These are phyloP conservation scores for Anoplophora glabripennis DNA, from an alignment of 1,140 invertebrate genomes.

Conservation along the genomic window DNA sequence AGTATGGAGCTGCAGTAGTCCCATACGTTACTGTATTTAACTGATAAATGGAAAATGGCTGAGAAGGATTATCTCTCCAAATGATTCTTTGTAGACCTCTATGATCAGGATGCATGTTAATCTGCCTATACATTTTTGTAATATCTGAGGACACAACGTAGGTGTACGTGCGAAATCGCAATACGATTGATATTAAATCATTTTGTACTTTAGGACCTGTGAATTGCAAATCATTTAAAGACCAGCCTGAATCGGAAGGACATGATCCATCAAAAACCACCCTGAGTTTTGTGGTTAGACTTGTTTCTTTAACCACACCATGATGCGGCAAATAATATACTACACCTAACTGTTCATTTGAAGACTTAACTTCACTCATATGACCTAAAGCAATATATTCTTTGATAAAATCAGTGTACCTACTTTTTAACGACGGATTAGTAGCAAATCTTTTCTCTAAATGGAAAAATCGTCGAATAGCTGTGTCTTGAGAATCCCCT, in stretches of 20 bases:
- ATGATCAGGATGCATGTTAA: slow-evolving; percentile 40
- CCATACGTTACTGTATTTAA: slow-evolving; percentile 45
- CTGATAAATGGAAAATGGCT: slow-evolving; percentile 27
- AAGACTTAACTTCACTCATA: too few relatives aligned
- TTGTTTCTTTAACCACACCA: slow-evolving; percentile 14
- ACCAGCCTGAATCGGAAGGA: slow-evolving; percentile 26
- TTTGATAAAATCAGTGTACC: too few relatives aligned
- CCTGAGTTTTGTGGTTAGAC: slow-evolving; percentile 30
- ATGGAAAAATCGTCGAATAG: too few relatives aligned
- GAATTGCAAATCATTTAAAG: slow-evolving; percentile 40
- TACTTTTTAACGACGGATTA: too few relatives aligned
- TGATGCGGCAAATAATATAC: slow-evolving; percentile 35
- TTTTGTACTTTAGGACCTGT: slow-evolving; percentile 45
- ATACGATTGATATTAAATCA: slow-evolving; percentile 36
- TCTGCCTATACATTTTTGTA: slow-evolving; percentile 50
- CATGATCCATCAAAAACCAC: slow-evolving; percentile 47
- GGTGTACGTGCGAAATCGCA: slow-evolving; percentile 36
- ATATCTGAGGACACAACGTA: slow-evolving; percentile 44
- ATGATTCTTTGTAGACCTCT: slow-evolving; percentile 44
- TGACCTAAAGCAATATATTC: too few relatives aligned
- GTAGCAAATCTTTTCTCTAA: too few relatives aligned
- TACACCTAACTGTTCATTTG: too few relatives aligned
- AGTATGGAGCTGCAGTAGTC: slow-evolving; percentile 34
- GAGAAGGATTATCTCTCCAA: slow-evolving; percentile 33
- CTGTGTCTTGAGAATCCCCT: too few relatives aligned